phyloP scores from a whole-genome alignment of 35 echinoderm and acorn worm genomes.

The Apostichopus parvimensis region DNA sequence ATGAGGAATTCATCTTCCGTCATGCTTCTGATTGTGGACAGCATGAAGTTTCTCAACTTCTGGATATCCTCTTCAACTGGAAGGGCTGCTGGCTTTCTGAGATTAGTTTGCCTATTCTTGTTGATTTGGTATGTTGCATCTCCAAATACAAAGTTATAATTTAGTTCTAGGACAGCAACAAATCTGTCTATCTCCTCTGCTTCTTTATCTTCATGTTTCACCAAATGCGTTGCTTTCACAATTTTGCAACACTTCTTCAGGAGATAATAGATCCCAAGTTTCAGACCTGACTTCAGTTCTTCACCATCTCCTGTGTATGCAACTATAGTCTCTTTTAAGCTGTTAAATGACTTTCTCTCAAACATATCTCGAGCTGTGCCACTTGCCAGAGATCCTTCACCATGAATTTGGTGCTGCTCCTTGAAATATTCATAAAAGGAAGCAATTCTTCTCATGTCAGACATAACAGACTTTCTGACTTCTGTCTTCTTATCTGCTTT shows the following conservation, averaged over 20 bases:
- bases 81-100: background rate
- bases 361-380: slow-evolving; percentile 1
- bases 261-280: slow-evolving; percentile 51
- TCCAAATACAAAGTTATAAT: background rate
- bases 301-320: background rate
- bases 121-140: background rate
- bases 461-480: slow-evolving; percentile 26
- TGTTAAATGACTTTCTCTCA: background rate
- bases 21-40: background rate
- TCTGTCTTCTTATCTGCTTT: slow-evolving; percentile 38
- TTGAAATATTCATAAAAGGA: background rate
- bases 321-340: background rate
- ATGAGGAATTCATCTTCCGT: background rate
- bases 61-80: slow-evolving; percentile 15
- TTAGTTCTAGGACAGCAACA: background rate
- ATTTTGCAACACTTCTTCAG: slow-evolving; percentile 46
- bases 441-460: slow-evolving; percentile 7
- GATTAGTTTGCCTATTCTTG: background rate
- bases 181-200: background rate
- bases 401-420: background rate
- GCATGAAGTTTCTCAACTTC: background rate
- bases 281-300: slow-evolving; percentile 43
- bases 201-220: slow-evolving; percentile 30
- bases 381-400: background rate
- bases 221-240: slow-evolving; percentile 48